These are phyloP conservation scores for Gymnothorax javanicus DNA, from an alignment of 2,797 vertebrate species.

Conservation along the genomic window DNA sequence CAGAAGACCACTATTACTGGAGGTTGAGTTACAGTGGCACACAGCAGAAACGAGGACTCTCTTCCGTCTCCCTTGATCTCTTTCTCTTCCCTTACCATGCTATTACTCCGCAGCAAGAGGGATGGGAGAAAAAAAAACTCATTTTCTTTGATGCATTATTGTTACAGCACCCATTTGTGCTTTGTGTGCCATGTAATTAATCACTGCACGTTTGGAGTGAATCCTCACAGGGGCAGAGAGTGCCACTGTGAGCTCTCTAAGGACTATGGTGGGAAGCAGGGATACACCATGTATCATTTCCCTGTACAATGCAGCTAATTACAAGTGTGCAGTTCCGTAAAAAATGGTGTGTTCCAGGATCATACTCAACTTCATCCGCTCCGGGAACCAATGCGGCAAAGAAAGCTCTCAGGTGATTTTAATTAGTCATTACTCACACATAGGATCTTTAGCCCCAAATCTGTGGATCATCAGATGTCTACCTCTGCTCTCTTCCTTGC, in stretches of 20 bases:
- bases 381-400: neutral
- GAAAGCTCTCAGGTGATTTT: neutral
- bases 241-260: neutral
- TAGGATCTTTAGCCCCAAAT: neutral
- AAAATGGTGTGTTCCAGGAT: neutral
- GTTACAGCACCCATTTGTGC: neutral
- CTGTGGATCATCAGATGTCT: neutral
- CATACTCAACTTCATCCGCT: neutral
- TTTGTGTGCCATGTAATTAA: neutral
- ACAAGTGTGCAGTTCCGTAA: neutral
- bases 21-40: neutral
- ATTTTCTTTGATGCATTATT: constrained; percentile 12
- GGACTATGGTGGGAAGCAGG: neutral
- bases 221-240: neutral
- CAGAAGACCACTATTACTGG: neutral
- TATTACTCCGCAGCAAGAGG: neutral
- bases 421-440: neutral
- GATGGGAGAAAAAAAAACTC: neutral
- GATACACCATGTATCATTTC: neutral
- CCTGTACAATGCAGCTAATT: neutral
- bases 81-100: neutral
- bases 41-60: neutral
- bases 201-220: neutral
- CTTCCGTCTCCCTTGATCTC: neutral
- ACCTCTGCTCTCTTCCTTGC: too few species aligned